A percentile compares a stretch with the other conserved stretches of the same genome.
Evolutionary conservation across 2,113 vertebrate species (phyloP).

Genomic region (Catagonus wagneri): DNA sequence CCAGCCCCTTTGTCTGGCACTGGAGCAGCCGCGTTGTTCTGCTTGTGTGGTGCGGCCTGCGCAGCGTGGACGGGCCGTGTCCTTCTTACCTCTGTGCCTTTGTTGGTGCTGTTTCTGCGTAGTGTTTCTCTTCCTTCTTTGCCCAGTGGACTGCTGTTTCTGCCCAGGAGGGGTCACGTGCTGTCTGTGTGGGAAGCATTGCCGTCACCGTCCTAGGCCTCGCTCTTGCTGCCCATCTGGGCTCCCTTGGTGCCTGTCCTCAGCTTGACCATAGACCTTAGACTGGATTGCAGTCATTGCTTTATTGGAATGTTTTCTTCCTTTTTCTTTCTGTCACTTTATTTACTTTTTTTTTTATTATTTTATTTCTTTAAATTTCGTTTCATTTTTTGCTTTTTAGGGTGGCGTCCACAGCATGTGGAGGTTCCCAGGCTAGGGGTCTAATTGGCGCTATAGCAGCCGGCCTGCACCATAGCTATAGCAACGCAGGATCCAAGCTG

Average conservation of each 20-base stretch:
- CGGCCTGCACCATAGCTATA: no score
- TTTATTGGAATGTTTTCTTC: neutral
- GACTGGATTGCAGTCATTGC: neutral
- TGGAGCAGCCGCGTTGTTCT: rapidly evolving
- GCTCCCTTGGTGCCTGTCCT: neutral
- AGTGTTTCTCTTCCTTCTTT: neutral
- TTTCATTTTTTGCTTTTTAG: no score
- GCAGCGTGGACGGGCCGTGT: rapidly evolving
- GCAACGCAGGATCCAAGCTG: no score
- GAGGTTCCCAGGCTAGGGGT: no score
- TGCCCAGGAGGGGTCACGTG: neutral
- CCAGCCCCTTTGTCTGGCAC: rapidly evolving
- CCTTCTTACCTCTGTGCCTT: neutral
- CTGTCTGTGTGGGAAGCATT: neutral
- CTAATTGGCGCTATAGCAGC: no score
- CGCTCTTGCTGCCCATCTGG: neutral
- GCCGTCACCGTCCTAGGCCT: neutral
- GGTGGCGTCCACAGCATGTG: no score
- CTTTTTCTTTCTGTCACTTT: no score
- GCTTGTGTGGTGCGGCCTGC: neutral
- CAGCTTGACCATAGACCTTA: neutral
- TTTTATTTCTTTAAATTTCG: no score
- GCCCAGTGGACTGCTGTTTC: no score
- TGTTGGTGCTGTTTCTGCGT: neutral
- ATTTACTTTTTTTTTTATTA: no score